These are phyloP conservation scores for Stictonetta naevosa DNA, from an alignment of 2,113 vertebrate genomes.

Conservation along the genomic window DNA sequence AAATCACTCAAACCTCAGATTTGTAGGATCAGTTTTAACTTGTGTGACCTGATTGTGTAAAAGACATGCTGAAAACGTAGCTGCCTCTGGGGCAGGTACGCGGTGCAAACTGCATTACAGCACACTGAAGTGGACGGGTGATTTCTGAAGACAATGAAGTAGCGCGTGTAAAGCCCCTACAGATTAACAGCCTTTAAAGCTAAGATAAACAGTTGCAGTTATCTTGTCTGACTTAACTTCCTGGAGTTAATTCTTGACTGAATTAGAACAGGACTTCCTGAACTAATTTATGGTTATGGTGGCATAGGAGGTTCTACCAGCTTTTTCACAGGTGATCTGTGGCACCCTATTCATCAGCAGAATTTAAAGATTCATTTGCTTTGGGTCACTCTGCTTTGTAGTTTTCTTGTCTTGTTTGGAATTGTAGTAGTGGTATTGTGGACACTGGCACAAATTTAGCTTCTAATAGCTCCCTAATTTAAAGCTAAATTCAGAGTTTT, in stretches of 20 bases:
- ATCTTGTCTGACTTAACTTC: background rate
- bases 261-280: background rate
- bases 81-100: background rate
- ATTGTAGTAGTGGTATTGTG: background rate
- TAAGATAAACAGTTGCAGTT: background rate
- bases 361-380: background rate
- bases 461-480: background rate
- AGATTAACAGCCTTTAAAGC: background rate
- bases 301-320: background rate
- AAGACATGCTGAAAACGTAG: background rate
- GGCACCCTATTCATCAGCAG: background rate
- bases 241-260: background rate
- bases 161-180: background rate
- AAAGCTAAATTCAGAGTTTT: background rate
- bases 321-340: background rate
- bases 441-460: background rate
- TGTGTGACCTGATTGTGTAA: background rate
- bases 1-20: background rate
- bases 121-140: background rate
- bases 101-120: background rate
- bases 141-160: background rate
- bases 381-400: background rate
- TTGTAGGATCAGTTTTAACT: background rate
- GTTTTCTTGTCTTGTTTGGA: background rate
- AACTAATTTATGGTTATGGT: background rate